These are phyloP conservation scores for Lineus longissimus DNA, from an alignment of 1,140 invertebrate genomes.

Conservation along the genomic window DNA sequence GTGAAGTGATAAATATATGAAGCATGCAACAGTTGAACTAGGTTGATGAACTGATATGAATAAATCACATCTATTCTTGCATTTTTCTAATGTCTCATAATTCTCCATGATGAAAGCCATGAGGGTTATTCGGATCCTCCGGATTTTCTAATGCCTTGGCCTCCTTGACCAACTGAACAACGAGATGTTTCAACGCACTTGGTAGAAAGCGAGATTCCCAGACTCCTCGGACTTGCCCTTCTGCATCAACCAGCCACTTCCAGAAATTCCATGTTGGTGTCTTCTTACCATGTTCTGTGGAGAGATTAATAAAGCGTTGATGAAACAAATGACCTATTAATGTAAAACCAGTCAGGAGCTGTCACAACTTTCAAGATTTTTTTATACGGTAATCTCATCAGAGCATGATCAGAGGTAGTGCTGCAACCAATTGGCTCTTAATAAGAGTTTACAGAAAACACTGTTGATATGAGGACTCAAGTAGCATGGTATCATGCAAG, in stretches of 20 bases:
- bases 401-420: no score
- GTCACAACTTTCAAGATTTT: no score
- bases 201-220: constrained; percentile 48
- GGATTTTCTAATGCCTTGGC: background rate
- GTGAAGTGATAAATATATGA: no score
- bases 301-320: constrained; percentile 9
- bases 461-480: no score
- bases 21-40: no score
- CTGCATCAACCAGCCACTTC: constrained; percentile 57
- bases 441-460: background rate
- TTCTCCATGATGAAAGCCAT: no score
- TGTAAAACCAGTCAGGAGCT: background rate
- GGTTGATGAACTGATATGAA: no score
- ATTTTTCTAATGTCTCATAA: background rate
- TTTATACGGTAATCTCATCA: no score
- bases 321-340: background rate
- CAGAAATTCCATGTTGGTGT: constrained; percentile 59
- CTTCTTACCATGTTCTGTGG: constrained; percentile 38
- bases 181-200: background rate
- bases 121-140: background rate
- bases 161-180: background rate
- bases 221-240: constrained; percentile 51
- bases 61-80: background rate
- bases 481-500: no score
- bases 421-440: background rate